Evolutionary conservation across 92 coral and sea anemone genomes (phyloP).

Genomic region (Parazoanthus swiftii): DNA sequence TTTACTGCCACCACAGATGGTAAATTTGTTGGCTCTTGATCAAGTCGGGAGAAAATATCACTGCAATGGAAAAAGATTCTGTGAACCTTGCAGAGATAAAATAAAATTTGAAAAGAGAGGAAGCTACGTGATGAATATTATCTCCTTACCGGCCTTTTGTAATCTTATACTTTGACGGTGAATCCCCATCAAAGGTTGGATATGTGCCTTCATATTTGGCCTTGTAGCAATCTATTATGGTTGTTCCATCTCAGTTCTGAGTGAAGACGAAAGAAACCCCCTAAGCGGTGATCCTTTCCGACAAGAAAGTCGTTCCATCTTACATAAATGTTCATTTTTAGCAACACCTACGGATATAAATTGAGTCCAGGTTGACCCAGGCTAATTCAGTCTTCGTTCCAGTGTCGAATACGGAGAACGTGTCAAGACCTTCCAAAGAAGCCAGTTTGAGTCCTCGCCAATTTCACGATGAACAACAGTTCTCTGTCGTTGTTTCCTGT

Average conservation of each 20-base stretch:
- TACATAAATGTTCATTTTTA: slow-evolving; percentile 25
- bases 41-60: not conserved
- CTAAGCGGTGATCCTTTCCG: not conserved
- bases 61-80: too few species aligned
- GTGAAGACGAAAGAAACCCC: not conserved
- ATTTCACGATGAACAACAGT: not conserved
- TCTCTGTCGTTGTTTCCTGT: too few species aligned
- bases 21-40: not conserved
- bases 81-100: not conserved
- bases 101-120: not conserved
- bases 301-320: not conserved
- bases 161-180: not conserved
- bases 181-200: not conserved
- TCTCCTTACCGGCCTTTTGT: not conserved
- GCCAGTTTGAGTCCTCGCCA: not conserved
- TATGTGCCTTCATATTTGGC: not conserved
- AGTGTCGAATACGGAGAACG: not conserved
- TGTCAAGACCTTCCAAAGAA: not conserved
- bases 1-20: too few species aligned
- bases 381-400: not conserved
- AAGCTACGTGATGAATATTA: not conserved
- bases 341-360: slow-evolving; percentile 9
- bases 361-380: not conserved
- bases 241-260: not conserved
- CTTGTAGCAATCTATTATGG: not conserved